phyloP scores from a whole-genome alignment of 2,797 vertebrate genomes.

The Spea hammondii region DNA sequence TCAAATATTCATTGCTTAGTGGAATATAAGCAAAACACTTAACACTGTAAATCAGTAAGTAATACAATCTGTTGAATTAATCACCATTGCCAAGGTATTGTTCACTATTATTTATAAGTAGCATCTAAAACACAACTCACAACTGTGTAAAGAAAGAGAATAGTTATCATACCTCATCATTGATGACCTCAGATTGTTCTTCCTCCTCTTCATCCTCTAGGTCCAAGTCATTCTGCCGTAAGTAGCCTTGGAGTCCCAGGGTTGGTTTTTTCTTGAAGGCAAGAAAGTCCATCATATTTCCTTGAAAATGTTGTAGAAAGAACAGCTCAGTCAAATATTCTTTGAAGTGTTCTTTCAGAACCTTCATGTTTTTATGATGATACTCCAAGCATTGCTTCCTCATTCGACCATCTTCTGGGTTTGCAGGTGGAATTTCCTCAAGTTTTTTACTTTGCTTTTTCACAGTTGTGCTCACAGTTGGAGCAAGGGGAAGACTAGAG shows the following conservation, averaged over 20 bases:
- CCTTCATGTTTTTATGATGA: constrained; percentile 88
- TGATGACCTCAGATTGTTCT: constrained; percentile 96
- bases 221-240: constrained; percentile 94
- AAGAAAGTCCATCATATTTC: constrained; percentile 98
- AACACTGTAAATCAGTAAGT: no score
- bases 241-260: constrained; percentile 88
- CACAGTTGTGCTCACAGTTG: constrained; percentile 67
- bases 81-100: background rate
- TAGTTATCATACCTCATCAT: constrained; percentile 86
- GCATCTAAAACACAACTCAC: background rate
- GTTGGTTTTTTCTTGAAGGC: constrained; percentile 96
- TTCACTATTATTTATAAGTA: background rate
- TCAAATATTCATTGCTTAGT: no score
- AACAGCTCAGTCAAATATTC: constrained; percentile 94
- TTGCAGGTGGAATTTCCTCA: constrained; percentile 91
- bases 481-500: constrained; percentile 73
- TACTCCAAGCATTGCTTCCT: constrained; percentile 92
- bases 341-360: constrained; percentile 86
- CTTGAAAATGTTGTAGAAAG: constrained; percentile 95
- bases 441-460: constrained; percentile 86
- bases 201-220: constrained; percentile 90
- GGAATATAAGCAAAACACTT: background rate
- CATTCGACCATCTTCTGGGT: constrained; percentile 86
- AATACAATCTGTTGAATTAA: no score
- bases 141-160: background rate